Evolutionary conservation across 2,888 invertebrate genomes (phyloP).

Genomic region (Ryuthela nishihirai): DNA sequence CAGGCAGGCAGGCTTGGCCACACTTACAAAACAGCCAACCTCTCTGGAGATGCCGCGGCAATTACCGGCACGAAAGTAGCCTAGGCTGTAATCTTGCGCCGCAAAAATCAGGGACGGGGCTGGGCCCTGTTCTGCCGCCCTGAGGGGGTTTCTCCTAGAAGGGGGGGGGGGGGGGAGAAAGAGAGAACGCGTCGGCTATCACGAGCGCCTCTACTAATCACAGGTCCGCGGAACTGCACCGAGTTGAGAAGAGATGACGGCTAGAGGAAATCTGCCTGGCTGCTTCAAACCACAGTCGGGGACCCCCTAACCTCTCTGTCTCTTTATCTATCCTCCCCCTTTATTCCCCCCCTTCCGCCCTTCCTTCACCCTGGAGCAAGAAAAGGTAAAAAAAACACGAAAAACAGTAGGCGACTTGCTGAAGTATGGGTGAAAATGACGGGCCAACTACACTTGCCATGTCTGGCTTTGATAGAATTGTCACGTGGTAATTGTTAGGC

Average conservation of each 20-base stretch:
- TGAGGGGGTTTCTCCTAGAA: no score
- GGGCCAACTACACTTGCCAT: conserved; percentile 25
- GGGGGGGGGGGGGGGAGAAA: no score
- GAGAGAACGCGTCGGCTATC: no score
- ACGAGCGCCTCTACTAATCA: conserved; percentile 16
- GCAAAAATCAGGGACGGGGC: conserved; percentile 13
- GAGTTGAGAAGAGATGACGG: no score
- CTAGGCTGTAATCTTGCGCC: conserved; percentile 30
- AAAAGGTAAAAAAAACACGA: conserved; percentile 1
- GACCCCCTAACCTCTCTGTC: conserved; percentile 7
- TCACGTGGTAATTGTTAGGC: conserved; percentile 28
- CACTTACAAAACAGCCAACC: conserved; percentile 26
- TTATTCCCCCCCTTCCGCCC: conserved; percentile 18
- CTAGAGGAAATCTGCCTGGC: no score
- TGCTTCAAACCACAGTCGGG: no score
- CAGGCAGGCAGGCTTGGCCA: conserved; percentile 7
- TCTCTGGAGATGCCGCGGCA: conserved; percentile 20
- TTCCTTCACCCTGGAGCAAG: conserved; percentile 19
- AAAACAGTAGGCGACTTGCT: conserved; percentile 28
- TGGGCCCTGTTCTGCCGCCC: no score
- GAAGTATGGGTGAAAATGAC: conserved; percentile 25
- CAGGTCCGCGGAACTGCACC: conserved; percentile 17
- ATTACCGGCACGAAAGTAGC: conserved; percentile 24
- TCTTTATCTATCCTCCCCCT: conserved; percentile 7
- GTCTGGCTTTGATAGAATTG: conserved; percentile 33